Base-by-base conservation (phyloP, 2,888 invertebrate genomes). In the Zele albiditarsus region DNA sequence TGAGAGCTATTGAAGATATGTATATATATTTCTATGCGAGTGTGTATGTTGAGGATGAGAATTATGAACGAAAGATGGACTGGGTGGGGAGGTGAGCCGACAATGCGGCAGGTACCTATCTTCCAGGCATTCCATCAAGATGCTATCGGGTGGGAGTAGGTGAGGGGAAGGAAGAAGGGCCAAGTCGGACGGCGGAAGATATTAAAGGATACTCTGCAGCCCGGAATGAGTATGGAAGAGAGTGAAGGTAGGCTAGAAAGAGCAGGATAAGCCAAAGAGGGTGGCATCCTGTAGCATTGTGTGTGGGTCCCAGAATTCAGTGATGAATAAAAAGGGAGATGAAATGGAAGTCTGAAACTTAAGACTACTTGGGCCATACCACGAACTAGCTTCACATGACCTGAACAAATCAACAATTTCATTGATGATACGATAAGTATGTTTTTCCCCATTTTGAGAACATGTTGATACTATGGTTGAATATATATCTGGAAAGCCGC, bases 111-210 rank as follows among this genome's bases (percentile, higher is more conserved):
- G 86, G 85, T 85, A 86, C 86, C 85, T 82, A 84, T 82, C 85
- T 86, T 80, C 81, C 84, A 83, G 86, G 84, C 87, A 87, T 87
- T 87, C 87, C 88, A 86, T 87, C 87, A 87, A 87, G 88, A 87
- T 87, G 84, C 82, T 88, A 86, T 86, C 85, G 85, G 82, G 84
- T 77, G 76, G 73, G 73, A 78, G 77, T 73, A 72, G 77, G 73
- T 68, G 81, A 72, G 75, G 76, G 76, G 73, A 74, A 74, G 77
- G 71, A 71, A 71, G 67, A 73, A 65, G 77, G 74, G 73, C 70
- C 72, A 77, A 78, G 80, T 79, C 80, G 83, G 82, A 80, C 83
- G 84, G 83, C 82, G 81, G 82, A 82, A 84, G 85, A 87, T 85
- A 84, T 86, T 85, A 86, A 86, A 85, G 86, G 85, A 86, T 85